Base-by-base conservation (phyloP, 2,797 vertebrate species). In the Gorsachius magnificus region DNA sequence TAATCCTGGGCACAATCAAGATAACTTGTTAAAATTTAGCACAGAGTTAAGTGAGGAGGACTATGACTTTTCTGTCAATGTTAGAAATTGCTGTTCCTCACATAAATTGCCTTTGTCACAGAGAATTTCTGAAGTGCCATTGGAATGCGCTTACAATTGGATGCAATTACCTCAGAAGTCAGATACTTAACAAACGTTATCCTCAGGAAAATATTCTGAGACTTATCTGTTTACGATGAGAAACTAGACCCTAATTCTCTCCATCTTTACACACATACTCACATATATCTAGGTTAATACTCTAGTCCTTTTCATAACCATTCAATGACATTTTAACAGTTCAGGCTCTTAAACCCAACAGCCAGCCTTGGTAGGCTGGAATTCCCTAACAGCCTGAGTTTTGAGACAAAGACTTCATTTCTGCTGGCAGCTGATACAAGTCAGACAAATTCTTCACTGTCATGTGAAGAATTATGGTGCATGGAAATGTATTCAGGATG, bases 121-220 rank as follows among this genome's bases (percentile, higher is more conserved):
- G 41, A 64, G n/a, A 68, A 54, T 56, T 89, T 93, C 91, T 89
- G 66, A 89, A 96, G 74, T 68, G 41, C 8, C 33, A 22, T 33
- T 83, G 64, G 31, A 96, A 87, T 85, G 26, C n/a, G 75, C 91
- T 83, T 80, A 60, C n/a, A 91, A 41, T 83, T 95, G 87, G 25
- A 93, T 87, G 36, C 71, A 93, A 89, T 94, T 91, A 87, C 26
- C 53, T 94, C 86, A 92, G 57, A 93, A 95, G 81, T 82, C 83
- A 90, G 50, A 26, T 45, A 80, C 33, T 77, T 96, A 87, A 85
- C 51, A 77, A 92, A 83, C 70, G 83, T 35, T 56, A 96, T 75
- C 58, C 69, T 69, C 0, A 10, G 63, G 86, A 96, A 78, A 58
- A 38, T 61, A 60, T 16, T 70, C 51, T 26, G 31, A 90, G 63